Conservation (phyloP, 2,888 invertebrate species). For the Melikaiella ostensackeni region DNA sequence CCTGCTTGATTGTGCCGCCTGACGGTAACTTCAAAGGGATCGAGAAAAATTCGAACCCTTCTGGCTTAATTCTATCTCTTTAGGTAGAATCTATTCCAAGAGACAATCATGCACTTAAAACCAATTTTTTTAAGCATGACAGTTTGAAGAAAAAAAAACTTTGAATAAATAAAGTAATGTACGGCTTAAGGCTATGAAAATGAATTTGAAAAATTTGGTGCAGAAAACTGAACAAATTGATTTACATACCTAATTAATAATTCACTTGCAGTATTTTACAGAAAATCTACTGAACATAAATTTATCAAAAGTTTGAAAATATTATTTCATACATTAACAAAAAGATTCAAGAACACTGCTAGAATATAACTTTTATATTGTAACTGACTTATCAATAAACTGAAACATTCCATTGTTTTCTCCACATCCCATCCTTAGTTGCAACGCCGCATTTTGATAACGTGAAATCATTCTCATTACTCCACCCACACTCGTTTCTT, state of each 20-base stretch:
- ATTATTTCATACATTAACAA: not conserved
- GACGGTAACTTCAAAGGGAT: slow-evolving; percentile 30
- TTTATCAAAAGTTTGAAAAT: too few species aligned
- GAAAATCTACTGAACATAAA: too few species aligned
- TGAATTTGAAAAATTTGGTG: too few species aligned
- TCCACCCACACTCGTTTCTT: slow-evolving; percentile 21
- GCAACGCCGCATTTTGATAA: slow-evolving; percentile 30
- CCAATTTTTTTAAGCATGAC: not conserved
- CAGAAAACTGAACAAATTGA: too few species aligned
- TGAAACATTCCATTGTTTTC: not conserved
- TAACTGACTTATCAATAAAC: not conserved
- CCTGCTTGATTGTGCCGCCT: slow-evolving; percentile 7
- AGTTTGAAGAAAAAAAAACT: not conserved
- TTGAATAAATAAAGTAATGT: too few species aligned
- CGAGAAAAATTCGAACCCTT: slow-evolving; percentile 28
- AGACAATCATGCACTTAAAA: not conserved
- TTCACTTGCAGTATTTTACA: too few species aligned
- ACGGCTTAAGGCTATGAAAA: too few species aligned
- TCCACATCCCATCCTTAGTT: not conserved
- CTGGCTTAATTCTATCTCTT: not conserved
- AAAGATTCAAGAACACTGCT: not conserved
- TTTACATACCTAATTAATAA: too few species aligned
- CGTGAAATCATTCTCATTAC: slow-evolving; percentile 9
- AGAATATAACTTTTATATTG: not conserved
- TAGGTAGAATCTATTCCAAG: slow-evolving; percentile 14